Evolutionary conservation across 2,113 vertebrate genomes (phyloP).

Genomic region (Barnardius zonarius): DNA sequence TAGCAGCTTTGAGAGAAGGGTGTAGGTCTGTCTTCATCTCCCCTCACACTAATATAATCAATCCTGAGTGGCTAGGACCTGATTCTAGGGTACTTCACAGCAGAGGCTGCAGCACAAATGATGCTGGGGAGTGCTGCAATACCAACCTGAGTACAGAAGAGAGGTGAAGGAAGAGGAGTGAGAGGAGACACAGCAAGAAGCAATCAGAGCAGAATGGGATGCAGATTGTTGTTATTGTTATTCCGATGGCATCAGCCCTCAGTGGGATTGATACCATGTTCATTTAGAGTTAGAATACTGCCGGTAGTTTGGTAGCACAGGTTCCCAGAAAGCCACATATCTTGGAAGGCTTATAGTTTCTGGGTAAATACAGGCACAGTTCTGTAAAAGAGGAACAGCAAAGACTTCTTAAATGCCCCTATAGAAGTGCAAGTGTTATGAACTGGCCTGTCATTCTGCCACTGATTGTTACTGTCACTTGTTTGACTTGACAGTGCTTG

Average conservation of each 20-base stretch:
- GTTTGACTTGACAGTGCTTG: slow-evolving; percentile 8
- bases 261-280: not conserved
- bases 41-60: not conserved
- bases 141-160: not conserved
- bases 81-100: not conserved
- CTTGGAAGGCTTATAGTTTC: not conserved
- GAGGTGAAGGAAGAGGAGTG: not conserved
- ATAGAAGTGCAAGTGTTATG: slow-evolving; percentile 3
- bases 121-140: not conserved
- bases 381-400: not conserved
- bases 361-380: not conserved
- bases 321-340: not conserved
- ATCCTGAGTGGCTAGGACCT: not conserved
- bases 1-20: not conserved
- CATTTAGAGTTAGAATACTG: not conserved
- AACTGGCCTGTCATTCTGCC: slow-evolving; percentile 34
- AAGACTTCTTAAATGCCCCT: not conserved
- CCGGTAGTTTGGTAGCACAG: not conserved
- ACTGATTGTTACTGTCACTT: not conserved
- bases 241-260: not conserved
- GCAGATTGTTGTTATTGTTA: not conserved
- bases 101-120: not conserved
- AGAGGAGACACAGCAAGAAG: not conserved
- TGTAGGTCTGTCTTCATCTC: not conserved
- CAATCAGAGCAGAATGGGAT: not conserved